Conservation (phyloP, 2,797 vertebrate genomes). For the Parauchenoglanis ngamensis region DNA sequence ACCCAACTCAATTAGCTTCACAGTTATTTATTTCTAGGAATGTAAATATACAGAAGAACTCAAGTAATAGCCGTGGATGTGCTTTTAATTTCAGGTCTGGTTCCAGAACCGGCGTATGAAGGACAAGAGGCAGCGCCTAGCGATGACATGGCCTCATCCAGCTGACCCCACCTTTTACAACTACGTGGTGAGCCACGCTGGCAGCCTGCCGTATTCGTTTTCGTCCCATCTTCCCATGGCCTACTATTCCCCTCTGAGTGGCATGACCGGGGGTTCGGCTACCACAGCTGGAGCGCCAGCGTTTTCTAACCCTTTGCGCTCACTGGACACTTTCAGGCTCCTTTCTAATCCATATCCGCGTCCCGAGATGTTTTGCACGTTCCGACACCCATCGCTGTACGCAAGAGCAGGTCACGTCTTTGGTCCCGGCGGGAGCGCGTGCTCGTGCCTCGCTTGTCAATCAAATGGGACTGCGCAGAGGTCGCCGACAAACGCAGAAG, state of each 20-base stretch:
- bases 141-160: conserved; percentile 98
- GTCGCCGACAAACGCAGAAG: conserved; percentile 86
- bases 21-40: background rate
- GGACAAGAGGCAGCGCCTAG: conserved; percentile 94
- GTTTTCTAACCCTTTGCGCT: conserved; percentile 88
- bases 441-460: conserved; percentile 92
- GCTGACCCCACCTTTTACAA: conserved; percentile 98
- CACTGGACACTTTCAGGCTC: conserved; percentile 94
- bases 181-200: conserved; percentile 99
- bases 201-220: conserved; percentile 94
- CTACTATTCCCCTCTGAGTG: conserved; percentile 92
- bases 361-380: conserved; percentile 95
- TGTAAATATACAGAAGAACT: background rate
- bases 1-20: background rate
- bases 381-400: conserved; percentile 93
- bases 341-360: conserved; percentile 94
- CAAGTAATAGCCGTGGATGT: background rate
- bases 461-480: conserved; percentile 83
- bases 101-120: conserved; percentile 99
- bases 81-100: conserved; percentile 85
- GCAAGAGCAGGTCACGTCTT: conserved; percentile 86
- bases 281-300: conserved; percentile 77
- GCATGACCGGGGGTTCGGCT: conserved; percentile 79
- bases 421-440: conserved; percentile 82
- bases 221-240: conserved; percentile 94